A percentile compares a stretch with the other conserved stretches of the same genome.
Conservation (phyloP, 2,797 vertebrate species). For the Numenius phaeopus region DNA sequence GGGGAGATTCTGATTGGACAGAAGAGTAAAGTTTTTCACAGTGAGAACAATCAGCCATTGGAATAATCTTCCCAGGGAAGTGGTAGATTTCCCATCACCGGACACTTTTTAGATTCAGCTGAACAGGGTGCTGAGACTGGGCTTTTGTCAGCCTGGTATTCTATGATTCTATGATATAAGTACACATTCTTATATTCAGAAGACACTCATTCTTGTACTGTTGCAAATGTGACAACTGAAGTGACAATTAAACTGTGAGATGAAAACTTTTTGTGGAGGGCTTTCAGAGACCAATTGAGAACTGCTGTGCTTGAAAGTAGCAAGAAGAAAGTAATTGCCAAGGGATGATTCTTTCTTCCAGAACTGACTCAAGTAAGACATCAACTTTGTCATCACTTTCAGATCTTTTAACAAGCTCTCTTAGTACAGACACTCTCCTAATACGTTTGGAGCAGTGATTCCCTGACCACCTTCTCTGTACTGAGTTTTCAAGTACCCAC, state of each 20-base stretch:
- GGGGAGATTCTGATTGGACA: not conserved
- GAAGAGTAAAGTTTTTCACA: not conserved
- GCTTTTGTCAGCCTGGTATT: not conserved
- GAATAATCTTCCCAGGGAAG: not conserved
- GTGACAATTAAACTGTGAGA: not conserved
- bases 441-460: not conserved
- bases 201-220: not conserved
- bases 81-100: not conserved
- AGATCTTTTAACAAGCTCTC: not conserved
- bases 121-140: not conserved
- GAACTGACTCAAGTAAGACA: not conserved
- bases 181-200: not conserved
- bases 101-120: not conserved
- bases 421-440: not conserved
- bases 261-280: not conserved
- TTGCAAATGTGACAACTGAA: not conserved
- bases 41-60: not conserved
- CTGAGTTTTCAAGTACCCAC: not conserved
- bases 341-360: not conserved
- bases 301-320: not conserved
- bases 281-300: not conserved
- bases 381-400: not conserved
- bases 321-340: not conserved
- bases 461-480: not conserved
- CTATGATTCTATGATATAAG: not conserved